Conservation (phyloP, 2,113 vertebrate genomes). For the Ailuropoda melanoleuca region DNA sequence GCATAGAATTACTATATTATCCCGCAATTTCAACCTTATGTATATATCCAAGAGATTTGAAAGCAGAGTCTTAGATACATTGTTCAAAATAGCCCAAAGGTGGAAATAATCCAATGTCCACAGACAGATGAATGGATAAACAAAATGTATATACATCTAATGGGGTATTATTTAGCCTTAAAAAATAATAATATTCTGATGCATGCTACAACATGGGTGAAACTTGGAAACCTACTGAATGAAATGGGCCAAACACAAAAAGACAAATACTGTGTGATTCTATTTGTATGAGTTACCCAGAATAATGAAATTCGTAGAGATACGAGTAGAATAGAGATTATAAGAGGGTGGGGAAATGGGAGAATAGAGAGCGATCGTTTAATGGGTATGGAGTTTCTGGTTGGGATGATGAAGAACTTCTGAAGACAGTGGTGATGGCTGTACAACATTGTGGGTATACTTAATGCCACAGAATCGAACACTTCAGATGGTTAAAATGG, state of each 20-base stretch:
- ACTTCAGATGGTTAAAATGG: not conserved
- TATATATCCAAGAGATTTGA: not conserved
- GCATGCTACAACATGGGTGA: not conserved
- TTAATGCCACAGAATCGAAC: not conserved
- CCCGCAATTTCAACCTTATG: not conserved
- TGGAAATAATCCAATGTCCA: not conserved
- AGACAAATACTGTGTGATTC: not conserved
- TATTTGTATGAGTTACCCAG: not conserved
- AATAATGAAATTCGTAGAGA: not conserved
- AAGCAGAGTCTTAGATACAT: not conserved
- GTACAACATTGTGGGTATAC: not conserved
- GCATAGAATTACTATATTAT: not conserved
- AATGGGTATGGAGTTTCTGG: not conserved
- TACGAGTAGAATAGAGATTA: not conserved
- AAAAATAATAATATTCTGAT: not conserved
- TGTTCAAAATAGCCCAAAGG: not conserved
- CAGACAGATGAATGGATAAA: not conserved
- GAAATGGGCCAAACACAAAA: not conserved
- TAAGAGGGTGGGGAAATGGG: not conserved
- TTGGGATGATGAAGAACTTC: not conserved
- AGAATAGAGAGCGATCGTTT: not conserved
- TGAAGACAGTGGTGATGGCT: not conserved
- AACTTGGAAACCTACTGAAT: not conserved
- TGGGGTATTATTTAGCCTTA: not conserved
- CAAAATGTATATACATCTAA: not conserved